Conservation (phyloP, 2,888 invertebrate genomes). For the Tetragnatha montana region DNA sequence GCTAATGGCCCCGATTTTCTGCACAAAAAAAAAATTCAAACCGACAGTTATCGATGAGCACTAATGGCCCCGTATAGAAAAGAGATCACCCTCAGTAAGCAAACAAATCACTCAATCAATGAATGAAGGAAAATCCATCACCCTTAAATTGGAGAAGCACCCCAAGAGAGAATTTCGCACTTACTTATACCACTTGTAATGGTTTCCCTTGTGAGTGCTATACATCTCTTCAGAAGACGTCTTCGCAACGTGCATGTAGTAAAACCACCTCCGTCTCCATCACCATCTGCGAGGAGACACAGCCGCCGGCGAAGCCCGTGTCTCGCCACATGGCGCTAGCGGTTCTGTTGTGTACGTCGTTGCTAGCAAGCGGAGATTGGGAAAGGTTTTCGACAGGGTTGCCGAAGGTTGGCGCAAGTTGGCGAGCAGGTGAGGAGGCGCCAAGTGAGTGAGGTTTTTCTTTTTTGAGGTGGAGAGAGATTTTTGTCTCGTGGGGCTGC, state of each 20-base stretch:
- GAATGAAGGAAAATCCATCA: neutral
- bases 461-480: neutral
- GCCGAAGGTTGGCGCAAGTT: no score
- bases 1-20: no score
- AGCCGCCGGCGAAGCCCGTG: constrained; percentile 20
- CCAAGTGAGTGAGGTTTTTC: neutral
- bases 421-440: neutral
- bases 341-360: constrained; percentile 39
- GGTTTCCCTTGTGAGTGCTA: constrained; percentile 38
- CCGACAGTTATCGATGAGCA: no score
- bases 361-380: constrained; percentile 42
- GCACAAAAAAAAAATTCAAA: no score
- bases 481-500: neutral
- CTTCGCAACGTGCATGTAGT: neutral
- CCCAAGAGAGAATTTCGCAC: constrained; percentile 1
- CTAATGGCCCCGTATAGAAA: no score
- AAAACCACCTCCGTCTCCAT: neutral
- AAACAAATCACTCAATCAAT: no score
- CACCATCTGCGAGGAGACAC: constrained; percentile 14
- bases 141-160: neutral
- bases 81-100: no score
- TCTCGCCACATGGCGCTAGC: constrained; percentile 55
- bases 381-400: constrained; percentile 31
- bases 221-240: constrained; percentile 46
- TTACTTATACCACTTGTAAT: constrained; percentile 68